These are phyloP conservation scores for Entomyzon cyanotis DNA, from an alignment of 2,113 vertebrate genomes.

Conservation along the genomic window DNA sequence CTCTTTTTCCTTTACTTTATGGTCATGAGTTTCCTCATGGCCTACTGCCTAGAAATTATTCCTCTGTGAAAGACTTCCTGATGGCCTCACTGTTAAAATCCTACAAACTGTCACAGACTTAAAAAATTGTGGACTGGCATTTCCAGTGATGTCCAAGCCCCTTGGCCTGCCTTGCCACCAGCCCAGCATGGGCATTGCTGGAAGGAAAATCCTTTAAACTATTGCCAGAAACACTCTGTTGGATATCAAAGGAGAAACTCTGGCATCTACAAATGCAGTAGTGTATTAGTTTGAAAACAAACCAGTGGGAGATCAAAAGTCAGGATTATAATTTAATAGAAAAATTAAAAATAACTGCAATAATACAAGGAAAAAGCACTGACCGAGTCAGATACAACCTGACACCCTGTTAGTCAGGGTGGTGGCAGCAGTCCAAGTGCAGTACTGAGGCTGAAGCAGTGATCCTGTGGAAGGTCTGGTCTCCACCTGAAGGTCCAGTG, in stretches of 20 bases:
- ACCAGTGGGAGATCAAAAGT: too few species aligned
- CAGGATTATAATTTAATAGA: too few species aligned
- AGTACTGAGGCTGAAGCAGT: too few species aligned
- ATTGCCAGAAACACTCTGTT: not conserved
- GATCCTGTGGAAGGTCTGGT: too few species aligned
- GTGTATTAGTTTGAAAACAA: too few species aligned
- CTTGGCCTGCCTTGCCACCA: not conserved
- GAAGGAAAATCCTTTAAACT: not conserved
- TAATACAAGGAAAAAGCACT: too few species aligned
- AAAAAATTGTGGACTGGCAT: not conserved
- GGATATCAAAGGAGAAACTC: not conserved
- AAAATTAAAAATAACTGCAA: too few species aligned
- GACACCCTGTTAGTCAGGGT: too few species aligned
- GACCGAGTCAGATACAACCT: too few species aligned
- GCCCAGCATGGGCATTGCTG: not conserved
- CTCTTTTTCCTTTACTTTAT: not conserved
- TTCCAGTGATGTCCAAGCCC: not conserved
- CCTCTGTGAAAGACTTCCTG: not conserved
- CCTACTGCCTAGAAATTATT: not conserved
- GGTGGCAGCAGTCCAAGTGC: too few species aligned
- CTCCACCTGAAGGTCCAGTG: too few species aligned
- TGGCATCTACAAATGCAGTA: not conserved
- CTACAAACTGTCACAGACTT: not conserved
- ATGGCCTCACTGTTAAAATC: not conserved
- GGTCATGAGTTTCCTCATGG: not conserved